Conservation (phyloP, 2,888 invertebrate genomes). For the Gibbula magus region DNA sequence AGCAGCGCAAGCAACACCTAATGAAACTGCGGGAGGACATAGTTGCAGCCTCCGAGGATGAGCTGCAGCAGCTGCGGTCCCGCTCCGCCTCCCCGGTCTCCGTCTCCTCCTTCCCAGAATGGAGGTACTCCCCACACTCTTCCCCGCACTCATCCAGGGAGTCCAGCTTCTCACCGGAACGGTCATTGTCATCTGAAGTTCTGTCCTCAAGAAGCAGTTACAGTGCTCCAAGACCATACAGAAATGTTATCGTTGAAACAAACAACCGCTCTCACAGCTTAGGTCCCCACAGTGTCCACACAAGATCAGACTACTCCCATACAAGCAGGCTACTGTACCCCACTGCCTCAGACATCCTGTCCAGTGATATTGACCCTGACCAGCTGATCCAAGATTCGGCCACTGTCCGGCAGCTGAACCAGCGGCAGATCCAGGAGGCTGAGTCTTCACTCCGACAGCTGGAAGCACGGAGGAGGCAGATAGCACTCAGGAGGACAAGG, state of each 20-base stretch:
- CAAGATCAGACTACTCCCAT: slow-evolving; percentile 18
- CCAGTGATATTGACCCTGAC: slow-evolving; percentile 44
- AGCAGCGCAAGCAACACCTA: slow-evolving; percentile 63
- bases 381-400: slow-evolving; percentile 56
- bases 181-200: slow-evolving; percentile 11
- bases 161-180: slow-evolving; percentile 31
- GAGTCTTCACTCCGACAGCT: slow-evolving; percentile 40
- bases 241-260: not conserved
- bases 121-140: slow-evolving; percentile 4
- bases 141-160: slow-evolving; percentile 1
- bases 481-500: not conserved
- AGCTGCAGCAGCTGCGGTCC: slow-evolving; percentile 36
- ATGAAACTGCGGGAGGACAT: slow-evolving; percentile 59
- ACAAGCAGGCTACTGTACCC: not conserved
- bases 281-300: not conserved
- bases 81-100: slow-evolving; percentile 32
- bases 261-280: slow-evolving; percentile 22
- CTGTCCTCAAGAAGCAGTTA: slow-evolving; percentile 24
- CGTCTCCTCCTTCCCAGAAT: slow-evolving; percentile 24
- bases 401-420: slow-evolving; percentile 51
- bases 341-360: slow-evolving; percentile 26
- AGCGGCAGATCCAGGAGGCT: slow-evolving; percentile 52
- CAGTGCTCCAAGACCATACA: slow-evolving; percentile 14
- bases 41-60: slow-evolving; percentile 57
- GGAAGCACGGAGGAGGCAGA: slow-evolving; percentile 29